Evolutionary conservation across 1,140 invertebrate species (phyloP).

Genomic region (Drosophila kanapiae): DNA sequence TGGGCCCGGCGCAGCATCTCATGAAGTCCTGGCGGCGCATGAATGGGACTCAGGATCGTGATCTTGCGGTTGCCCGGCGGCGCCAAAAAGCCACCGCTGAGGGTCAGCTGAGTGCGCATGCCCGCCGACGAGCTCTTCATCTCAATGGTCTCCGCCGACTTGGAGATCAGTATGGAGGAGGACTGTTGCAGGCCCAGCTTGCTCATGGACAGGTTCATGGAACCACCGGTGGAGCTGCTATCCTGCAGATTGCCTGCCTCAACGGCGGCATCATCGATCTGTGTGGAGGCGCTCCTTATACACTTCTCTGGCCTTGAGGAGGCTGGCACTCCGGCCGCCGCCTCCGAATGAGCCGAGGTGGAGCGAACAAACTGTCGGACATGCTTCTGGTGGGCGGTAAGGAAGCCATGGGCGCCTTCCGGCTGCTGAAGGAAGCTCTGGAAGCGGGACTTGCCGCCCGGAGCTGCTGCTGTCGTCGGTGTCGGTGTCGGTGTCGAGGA

Average conservation of each 20-base stretch:
- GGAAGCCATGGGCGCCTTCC: slow-evolving; percentile 65
- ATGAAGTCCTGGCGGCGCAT: slow-evolving; percentile 80
- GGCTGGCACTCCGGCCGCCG: slow-evolving; percentile 57
- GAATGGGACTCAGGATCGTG: slow-evolving; percentile 83
- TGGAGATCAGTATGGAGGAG: slow-evolving; percentile 83
- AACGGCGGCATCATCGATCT: slow-evolving; percentile 74
- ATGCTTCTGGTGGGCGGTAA: slow-evolving; percentile 84
- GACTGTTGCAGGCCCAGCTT: slow-evolving; percentile 82
- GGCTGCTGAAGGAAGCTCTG: slow-evolving; percentile 84
- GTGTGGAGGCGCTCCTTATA: slow-evolving; percentile 83
- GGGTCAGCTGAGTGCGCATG: slow-evolving; percentile 81
- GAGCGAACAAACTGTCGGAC: slow-evolving; percentile 84
- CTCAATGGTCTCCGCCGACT: slow-evolving; percentile 84
- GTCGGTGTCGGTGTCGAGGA: background rate
- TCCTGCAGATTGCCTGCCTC: slow-evolving; percentile 15
- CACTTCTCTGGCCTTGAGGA: slow-evolving; percentile 72
- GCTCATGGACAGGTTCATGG: slow-evolving; percentile 69
- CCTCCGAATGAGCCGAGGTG: slow-evolving; percentile 84
- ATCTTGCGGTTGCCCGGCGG: slow-evolving; percentile 84
- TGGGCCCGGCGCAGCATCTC: slow-evolving; percentile 77
- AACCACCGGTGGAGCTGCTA: slow-evolving; percentile 32
- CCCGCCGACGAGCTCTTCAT: slow-evolving; percentile 75
- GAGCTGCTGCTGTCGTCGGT: background rate
- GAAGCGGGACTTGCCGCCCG: slow-evolving; percentile 71
- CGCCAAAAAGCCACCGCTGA: slow-evolving; percentile 81